Evolutionary conservation across 2,113 vertebrate genomes (phyloP).

Genomic region (Marmota flaviventris): DNA sequence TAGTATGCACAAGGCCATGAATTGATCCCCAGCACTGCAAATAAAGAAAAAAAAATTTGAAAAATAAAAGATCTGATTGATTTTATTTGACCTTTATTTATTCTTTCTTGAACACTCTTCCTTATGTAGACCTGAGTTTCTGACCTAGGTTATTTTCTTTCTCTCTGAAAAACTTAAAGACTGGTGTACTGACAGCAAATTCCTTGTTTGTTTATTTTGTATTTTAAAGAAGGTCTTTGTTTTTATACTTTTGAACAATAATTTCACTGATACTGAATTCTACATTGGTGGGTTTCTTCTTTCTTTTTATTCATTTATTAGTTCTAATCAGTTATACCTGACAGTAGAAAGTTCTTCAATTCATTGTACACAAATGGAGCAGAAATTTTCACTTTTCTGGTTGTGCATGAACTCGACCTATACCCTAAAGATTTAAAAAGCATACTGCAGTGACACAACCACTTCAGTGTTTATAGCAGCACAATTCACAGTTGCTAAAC

Average conservation of each 20-base stretch:
- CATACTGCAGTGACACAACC: no score
- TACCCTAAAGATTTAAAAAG: no score
- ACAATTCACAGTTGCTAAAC: no score
- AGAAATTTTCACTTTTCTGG: no score
- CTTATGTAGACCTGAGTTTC: neutral
- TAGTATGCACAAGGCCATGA: neutral
- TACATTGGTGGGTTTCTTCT: neutral
- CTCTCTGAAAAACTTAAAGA: neutral
- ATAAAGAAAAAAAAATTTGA: neutral
- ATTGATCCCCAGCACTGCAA: neutral
- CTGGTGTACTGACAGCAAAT: neutral
- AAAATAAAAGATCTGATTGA: neutral
- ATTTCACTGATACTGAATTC: neutral
- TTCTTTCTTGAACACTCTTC: neutral
- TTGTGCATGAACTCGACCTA: no score
- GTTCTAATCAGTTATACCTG: no score
- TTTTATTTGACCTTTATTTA: neutral
- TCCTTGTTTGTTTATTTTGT: neutral
- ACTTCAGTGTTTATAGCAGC: no score
- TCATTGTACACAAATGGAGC: no score
- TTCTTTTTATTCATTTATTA: neutral
- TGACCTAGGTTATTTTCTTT: neutral
- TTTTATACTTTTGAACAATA: constrained; percentile 25
- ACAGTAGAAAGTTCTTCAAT: no score
- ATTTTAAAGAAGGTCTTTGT: neutral